Base-by-base conservation (phyloP, 2,888 invertebrate genomes). In the Nyleta sp. region DNA sequence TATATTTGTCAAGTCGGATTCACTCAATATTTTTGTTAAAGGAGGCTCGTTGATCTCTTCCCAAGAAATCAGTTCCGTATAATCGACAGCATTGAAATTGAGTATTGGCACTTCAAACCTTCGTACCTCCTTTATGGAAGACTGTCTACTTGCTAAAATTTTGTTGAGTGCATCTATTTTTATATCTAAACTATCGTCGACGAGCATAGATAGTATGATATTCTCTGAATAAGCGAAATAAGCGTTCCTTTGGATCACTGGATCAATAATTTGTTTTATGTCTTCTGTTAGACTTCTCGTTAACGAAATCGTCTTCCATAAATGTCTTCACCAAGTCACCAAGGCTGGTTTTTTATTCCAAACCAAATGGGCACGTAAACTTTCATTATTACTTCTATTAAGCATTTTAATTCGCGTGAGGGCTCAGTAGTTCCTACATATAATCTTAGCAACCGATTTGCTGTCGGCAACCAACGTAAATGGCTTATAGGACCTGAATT, bases 311-410 rank as follows among this genome's bases (percentile, higher is more conserved):
- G 60, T 35, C 38, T 74, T 10, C 35, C 35, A 35, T 35, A 35
- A 35, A 35, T 35, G 75, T 38, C 62, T 77, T 15, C 74, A 24
- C 22, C 65, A 22, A 38, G 65, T 17, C 68, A 65, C 33, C n/a
- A 57, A n/a, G 38, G 50, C 22, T 67, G 31, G 33, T n/a, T 40
- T 28, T 78, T 82, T 15, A 82, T 82, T 15, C 13, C 20, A 48
- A 81, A 82, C 82, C 81, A 81, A 38, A 72, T n/a, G 18, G 72
- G 80, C 13, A 76, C 70, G 38, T 82, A 82, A 31, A 70, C 62
- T 42, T 65, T 78, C 13, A 80, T 24, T 22, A 82, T 59, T 50
- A 80, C 53, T 20, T 40, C n/a, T 8, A 67, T 48, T 46, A 71
- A 24, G 10, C 53, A 31, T 42, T 46, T 72, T 18, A 55, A 22